Evolutionary conservation across 2,113 vertebrate genomes (phyloP).

Genomic region (Nerophis lumbriciformis): DNA sequence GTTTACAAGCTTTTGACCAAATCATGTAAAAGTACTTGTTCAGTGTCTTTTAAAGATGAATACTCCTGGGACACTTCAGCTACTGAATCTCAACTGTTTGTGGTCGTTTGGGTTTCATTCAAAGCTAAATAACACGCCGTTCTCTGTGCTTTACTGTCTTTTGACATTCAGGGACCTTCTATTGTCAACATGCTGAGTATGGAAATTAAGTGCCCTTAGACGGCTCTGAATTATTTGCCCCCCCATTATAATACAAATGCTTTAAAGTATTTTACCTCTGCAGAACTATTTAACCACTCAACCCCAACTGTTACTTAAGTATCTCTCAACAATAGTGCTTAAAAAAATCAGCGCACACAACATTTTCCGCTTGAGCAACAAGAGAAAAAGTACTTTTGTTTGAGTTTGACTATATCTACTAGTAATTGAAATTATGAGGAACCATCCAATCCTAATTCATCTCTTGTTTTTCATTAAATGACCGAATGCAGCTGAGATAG

Average conservation of each 20-base stretch:
- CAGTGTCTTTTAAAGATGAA: slow-evolving; percentile 3
- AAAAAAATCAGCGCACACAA: neutral
- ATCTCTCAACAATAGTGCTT: neutral
- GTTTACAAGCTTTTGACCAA: neutral
- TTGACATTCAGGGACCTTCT: slow-evolving; percentile 7
- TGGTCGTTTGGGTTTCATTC: slow-evolving; percentile 23
- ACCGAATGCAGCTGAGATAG: too few species aligned
- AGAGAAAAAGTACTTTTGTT: too few species aligned
- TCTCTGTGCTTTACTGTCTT: neutral
- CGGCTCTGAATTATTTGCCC: slow-evolving; percentile 8
- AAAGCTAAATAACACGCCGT: slow-evolving; percentile 2
- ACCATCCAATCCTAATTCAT: neutral
- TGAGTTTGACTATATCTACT: neutral
- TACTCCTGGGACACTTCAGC: slow-evolving; percentile 2
- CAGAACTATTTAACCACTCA: neutral
- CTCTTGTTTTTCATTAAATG: too few species aligned
- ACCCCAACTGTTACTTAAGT: neutral
- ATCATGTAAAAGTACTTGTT: too few species aligned
- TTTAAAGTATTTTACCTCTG: neutral
- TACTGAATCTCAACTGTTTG: neutral
- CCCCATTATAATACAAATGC: slow-evolving; percentile 36
- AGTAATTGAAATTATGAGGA: neutral
- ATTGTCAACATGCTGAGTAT: slow-evolving; percentile 15
- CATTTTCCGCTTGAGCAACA: too few species aligned
- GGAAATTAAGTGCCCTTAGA: slow-evolving; percentile 16